Percentiles rank a stretch among this genome's conserved stretches.
These are phyloP conservation scores for Andrena trimmerana DNA, from an alignment of 2,888 invertebrate species.

Conservation along the genomic window DNA sequence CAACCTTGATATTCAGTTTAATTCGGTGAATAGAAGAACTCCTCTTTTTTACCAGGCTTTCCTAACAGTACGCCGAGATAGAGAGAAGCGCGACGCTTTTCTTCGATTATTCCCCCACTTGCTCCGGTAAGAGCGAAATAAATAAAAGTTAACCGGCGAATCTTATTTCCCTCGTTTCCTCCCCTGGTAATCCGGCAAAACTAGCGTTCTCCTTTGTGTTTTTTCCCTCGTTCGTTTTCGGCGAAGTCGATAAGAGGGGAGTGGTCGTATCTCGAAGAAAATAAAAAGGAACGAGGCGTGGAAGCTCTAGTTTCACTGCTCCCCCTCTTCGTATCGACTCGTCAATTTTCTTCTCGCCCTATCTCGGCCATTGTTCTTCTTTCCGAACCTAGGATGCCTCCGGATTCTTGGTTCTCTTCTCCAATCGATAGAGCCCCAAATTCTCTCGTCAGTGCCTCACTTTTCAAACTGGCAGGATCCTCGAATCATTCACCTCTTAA, in stretches of 20 bases:
- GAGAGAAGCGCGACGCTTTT: neutral
- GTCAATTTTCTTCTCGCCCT: constrained; percentile 13
- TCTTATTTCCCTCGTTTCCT: neutral
- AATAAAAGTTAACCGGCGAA: constrained; percentile 18
- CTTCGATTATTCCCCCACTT: no score
- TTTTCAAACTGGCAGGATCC: neutral
- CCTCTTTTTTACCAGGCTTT: neutral
- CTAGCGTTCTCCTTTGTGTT: constrained; percentile 7
- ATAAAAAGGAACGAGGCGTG: constrained; percentile 32
- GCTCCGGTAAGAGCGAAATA: neutral
- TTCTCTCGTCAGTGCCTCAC: neutral
- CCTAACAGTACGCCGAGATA: neutral
- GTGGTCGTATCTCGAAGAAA: neutral
- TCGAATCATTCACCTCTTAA: neutral
- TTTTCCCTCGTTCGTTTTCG: neutral
- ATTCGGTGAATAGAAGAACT: neutral
- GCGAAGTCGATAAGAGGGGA: constrained; percentile 15
- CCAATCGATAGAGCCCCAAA: neutral
- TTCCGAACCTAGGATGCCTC: neutral
- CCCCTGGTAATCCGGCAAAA: neutral
- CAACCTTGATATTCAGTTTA: neutral
- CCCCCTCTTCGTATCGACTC: neutral
- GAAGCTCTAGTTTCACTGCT: neutral
- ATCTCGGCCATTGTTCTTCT: neutral
- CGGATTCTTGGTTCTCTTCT: neutral